These are phyloP conservation scores for Melanogrammus aeglefinus DNA, from an alignment of 2,797 vertebrate species.

Conservation along the genomic window DNA sequence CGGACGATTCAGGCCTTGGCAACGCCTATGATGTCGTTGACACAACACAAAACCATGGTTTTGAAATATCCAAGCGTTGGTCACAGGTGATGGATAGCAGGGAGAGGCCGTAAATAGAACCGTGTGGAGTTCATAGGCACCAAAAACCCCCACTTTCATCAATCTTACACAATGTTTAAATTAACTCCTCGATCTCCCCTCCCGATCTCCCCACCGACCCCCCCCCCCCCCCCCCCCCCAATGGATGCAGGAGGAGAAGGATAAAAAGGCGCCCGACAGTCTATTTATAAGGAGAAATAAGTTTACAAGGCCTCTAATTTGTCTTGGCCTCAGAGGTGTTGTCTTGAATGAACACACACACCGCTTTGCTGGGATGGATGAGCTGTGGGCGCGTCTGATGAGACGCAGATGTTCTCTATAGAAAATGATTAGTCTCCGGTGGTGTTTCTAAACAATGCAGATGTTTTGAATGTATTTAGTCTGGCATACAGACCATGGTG, in stretches of 20 bases:
- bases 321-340: slow-evolving; percentile 72
- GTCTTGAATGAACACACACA: slow-evolving; percentile 65
- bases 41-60: slow-evolving; percentile 56
- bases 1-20: slow-evolving; percentile 37
- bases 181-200: slow-evolving; percentile 69
- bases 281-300: slow-evolving; percentile 77
- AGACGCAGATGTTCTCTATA: slow-evolving; percentile 66
- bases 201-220: slow-evolving; percentile 5
- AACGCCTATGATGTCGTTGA: slow-evolving; percentile 43
- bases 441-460: slow-evolving; percentile 49
- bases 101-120: slow-evolving; percentile 65
- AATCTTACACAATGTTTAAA: slow-evolving; percentile 78
- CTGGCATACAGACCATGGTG: slow-evolving; percentile 18
- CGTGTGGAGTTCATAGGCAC: slow-evolving; percentile 55
- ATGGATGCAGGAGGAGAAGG: slow-evolving; percentile 45
- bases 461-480: slow-evolving; percentile 20
- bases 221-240: slow-evolving; percentile 21
- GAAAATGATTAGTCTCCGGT: slow-evolving; percentile 54
- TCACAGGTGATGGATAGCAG: slow-evolving; percentile 62
- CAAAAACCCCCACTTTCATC: slow-evolving; percentile 67
- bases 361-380: slow-evolving; percentile 53
- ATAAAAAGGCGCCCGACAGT: slow-evolving; percentile 53
- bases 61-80: slow-evolving; percentile 51
- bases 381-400: slow-evolving; percentile 50
- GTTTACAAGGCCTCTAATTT: slow-evolving; percentile 70